Conservation (phyloP, 2,888 invertebrate species). For the Glyphotaelius pellucidus region DNA sequence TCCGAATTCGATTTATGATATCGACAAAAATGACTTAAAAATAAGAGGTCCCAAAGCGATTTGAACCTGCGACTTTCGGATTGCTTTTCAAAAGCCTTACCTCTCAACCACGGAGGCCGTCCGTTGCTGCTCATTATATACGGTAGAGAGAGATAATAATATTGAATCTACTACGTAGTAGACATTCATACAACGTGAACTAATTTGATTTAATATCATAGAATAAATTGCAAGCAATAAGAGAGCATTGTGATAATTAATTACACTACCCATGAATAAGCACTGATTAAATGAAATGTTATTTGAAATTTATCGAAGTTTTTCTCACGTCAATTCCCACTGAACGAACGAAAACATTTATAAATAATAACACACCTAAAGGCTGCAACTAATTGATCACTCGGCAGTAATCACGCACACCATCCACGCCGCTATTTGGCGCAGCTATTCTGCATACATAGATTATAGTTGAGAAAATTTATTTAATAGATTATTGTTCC, state of each 20-base stretch:
- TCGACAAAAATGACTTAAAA: too few species aligned
- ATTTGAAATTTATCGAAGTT: background rate
- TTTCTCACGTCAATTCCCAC: slow-evolving; percentile 17
- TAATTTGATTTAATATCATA: background rate
- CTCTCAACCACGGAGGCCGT: too few species aligned
- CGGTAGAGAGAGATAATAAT: background rate
- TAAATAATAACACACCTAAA: background rate
- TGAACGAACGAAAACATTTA: slow-evolving; percentile 9
- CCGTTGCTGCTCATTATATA: background rate
- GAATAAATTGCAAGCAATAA: background rate
- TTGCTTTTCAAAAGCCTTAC: too few species aligned
- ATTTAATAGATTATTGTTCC: slow-evolving; percentile 34
- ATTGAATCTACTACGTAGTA: background rate
- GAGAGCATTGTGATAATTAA: background rate
- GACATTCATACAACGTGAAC: background rate
- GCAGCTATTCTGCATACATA: background rate
- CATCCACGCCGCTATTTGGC: background rate
- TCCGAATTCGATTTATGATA: too few species aligned
- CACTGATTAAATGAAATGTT: background rate
- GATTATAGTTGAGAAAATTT: background rate
- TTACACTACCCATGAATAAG: background rate
- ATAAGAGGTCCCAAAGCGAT: too few species aligned
- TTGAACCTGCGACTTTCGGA: too few species aligned
- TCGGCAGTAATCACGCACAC: background rate
- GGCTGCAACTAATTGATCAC: slow-evolving; percentile 5